phyloP scores from a whole-genome alignment of 2,888 invertebrate genomes.

The Linnaemya vulpina region DNA sequence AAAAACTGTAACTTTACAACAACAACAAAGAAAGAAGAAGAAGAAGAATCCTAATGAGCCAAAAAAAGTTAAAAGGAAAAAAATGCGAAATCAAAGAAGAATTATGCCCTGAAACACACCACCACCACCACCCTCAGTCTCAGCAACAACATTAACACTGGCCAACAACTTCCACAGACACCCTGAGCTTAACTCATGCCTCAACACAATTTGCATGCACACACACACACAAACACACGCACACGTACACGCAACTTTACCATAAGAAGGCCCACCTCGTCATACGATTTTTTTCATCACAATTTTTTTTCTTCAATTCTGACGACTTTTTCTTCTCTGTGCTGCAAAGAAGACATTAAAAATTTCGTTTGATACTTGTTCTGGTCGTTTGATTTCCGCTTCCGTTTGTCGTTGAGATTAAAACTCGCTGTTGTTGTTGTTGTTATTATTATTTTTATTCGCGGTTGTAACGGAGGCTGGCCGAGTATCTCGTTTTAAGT shows the following conservation, averaged over 20 bases:
- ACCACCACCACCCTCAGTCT: slow-evolving; percentile 41
- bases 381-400: slow-evolving; percentile 82
- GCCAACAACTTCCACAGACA: slow-evolving; percentile 55
- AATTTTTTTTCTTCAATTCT: slow-evolving; percentile 30
- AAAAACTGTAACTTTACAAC: slow-evolving; percentile 71
- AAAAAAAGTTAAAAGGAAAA: slow-evolving; percentile 76
- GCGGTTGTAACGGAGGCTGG: slow-evolving; percentile 61
- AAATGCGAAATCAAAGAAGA: slow-evolving; percentile 75
- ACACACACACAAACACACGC: too few species aligned
- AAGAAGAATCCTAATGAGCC: slow-evolving; percentile 78
- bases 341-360: slow-evolving; percentile 76
- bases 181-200: slow-evolving; percentile 57
- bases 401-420: slow-evolving; percentile 82
- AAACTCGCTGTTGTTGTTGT: slow-evolving; percentile 76
- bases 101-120: slow-evolving; percentile 54
- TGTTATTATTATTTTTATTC: slow-evolving; percentile 74
- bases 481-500: slow-evolving; percentile 62
- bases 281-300: slow-evolving; percentile 56
- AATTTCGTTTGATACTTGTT: slow-evolving; percentile 76
- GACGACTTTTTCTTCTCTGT: slow-evolving; percentile 8
- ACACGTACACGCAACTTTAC: slow-evolving; percentile 30
- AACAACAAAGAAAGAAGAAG: slow-evolving; percentile 36
- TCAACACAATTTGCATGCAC: slow-evolving; percentile 43
- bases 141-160: too few species aligned
- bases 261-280: slow-evolving; percentile 26